These are phyloP conservation scores for Branchipolynoe longqiensis DNA, from an alignment of 2,888 invertebrate species.

Conservation along the genomic window DNA sequence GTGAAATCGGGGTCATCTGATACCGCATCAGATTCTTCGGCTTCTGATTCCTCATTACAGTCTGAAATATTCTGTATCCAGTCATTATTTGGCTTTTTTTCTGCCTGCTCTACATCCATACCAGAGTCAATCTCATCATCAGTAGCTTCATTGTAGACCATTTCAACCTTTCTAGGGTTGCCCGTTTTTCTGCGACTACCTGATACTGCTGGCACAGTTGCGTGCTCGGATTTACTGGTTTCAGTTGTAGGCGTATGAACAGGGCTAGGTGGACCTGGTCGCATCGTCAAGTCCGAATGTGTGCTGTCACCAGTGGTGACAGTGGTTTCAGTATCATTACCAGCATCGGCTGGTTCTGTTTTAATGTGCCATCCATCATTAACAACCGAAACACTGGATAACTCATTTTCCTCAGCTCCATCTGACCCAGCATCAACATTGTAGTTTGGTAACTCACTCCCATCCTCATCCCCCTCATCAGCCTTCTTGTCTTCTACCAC, in stretches of 20 bases:
- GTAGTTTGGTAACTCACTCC: not conserved
- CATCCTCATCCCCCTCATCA: not conserved
- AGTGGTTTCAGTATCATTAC: not conserved
- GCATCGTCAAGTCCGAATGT: too few species aligned
- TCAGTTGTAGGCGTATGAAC: too few species aligned
- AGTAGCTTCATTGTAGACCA: not conserved
- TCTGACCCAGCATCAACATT: not conserved
- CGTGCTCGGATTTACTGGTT: too few species aligned
- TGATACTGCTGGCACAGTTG: slow-evolving; percentile 2
- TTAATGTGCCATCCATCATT: not conserved
- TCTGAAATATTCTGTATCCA: too few species aligned
- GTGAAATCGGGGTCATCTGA: slow-evolving; percentile 3
- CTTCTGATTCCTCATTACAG: not conserved
- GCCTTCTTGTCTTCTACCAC: not conserved
- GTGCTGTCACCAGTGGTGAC: not conserved
- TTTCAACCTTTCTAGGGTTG: slow-evolving; percentile 4
- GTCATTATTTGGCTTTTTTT: too few species aligned
- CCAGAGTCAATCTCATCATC: slow-evolving; percentile 1
- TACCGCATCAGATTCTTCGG: not conserved
- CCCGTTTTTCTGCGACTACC: slow-evolving; percentile 18
- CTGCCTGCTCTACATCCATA: not conserved
- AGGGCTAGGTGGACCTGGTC: too few species aligned
- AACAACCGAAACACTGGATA: not conserved
- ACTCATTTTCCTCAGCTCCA: not conserved
- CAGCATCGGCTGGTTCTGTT: not conserved